Evolutionary conservation across 30 jellyfish, hydroid and myxozoan genomes (phyloP).

Genomic region (Aurelia aurita): DNA sequence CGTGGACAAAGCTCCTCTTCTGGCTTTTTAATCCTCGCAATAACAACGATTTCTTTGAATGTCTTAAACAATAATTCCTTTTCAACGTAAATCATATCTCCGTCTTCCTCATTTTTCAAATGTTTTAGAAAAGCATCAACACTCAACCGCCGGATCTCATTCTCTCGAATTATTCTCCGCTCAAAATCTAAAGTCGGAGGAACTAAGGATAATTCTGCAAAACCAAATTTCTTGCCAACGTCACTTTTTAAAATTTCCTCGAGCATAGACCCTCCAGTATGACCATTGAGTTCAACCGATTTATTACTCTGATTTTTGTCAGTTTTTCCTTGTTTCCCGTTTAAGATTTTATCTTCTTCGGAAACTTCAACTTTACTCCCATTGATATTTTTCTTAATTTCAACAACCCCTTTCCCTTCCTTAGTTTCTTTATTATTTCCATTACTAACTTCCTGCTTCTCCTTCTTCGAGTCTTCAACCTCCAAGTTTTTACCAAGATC

Average conservation of each 20-base stretch:
- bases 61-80: conserved; percentile 41
- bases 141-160: conserved; percentile 26
- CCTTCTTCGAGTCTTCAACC: too few relatives aligned
- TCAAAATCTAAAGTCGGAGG: conserved; percentile 59
- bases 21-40: conserved; percentile 14
- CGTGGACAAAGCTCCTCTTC: conserved; percentile 63
- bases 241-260: neutral
- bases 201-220: conserved; percentile 29
- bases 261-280: neutral
- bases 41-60: conserved; percentile 25
- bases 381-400: neutral
- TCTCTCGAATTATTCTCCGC: conserved; percentile 41
- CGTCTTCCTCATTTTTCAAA: conserved; percentile 40
- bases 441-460: neutral
- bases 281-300: neutral
- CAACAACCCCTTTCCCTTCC: neutral
- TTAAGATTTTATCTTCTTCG: neutral
- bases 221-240: conserved; percentile 26
- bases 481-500: neutral
- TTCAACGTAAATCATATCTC: conserved; percentile 50
- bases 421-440: neutral
- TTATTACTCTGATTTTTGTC: neutral
- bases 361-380: neutral
- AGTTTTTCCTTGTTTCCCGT: neutral
- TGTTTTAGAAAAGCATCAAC: conserved; percentile 43